Base-by-base conservation (phyloP, 2,888 invertebrate species). In the Spodoptera picta region DNA sequence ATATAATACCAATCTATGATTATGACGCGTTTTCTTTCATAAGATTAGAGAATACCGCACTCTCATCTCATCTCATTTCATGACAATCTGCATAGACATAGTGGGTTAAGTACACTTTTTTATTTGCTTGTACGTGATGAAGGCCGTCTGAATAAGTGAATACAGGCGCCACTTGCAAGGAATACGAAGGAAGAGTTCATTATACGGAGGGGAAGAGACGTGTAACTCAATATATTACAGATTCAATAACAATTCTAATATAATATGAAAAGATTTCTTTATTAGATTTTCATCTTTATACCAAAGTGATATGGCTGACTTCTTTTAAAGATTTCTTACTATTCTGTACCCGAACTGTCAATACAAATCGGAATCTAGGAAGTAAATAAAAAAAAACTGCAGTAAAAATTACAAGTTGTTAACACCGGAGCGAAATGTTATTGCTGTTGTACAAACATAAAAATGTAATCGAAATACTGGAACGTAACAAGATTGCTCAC, bases 61-160 rank as follows among this genome's bases (percentile, higher is more conserved):
- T 43, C 36, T 36, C 36, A 36, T 36, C 9, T 5, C 36, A 36
- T 36, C 19, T 2, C 19, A 19, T 19, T 19, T 19, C 19, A 19
- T 19, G 36, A 36, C 6, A 36, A 36, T 11, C 10, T 47, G 2
- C 24, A 11, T 47, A 12, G 24, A 3, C 12, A 4, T 10, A 60
- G 14, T 68, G 48, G 52, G 48, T 49, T 57, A 66, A 57, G 52
- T 46, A 49, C 49, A 66, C 36, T 58, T 66, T 57, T 55, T 54
- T 47, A 44, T 72, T 11, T 44, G 10, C 46, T 42, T 31, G 42
- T 19, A 45, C 41, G 54, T 67, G 73, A 60, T 42, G 46, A 47
- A 43, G 44, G 12, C 19, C 12, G 50, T 46, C 46, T 58, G 58
- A 50, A 50, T 46, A 4, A 51, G 59, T 27, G 27, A 27, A 36